Evolutionary conservation across 2,888 invertebrate genomes (phyloP).

Genomic region (Cordilura impudica): DNA sequence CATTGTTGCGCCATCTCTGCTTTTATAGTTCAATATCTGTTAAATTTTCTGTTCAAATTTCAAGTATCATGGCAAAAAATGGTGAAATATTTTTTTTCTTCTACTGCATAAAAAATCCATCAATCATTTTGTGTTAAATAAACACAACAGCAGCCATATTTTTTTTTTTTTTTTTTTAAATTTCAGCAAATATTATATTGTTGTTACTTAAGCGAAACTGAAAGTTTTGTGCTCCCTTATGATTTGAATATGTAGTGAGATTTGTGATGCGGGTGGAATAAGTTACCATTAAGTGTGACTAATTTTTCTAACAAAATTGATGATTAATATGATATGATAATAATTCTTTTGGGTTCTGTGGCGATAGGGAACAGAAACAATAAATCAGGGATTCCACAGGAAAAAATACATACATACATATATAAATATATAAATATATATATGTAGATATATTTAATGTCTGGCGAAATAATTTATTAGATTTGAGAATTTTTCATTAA

Average conservation of each 20-base stretch:
- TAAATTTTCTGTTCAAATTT: conserved; percentile 27
- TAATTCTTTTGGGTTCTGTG: neutral
- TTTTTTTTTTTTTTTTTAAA: conserved; percentile 23
- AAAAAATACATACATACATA: neutral
- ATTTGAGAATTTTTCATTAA: no score
- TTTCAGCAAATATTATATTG: conserved; percentile 48
- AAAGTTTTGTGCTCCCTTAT: conserved; percentile 23
- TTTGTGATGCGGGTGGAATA: conserved; percentile 30
- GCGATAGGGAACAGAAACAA: neutral
- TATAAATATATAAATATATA: no score
- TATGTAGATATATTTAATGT: no score
- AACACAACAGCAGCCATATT: conserved; percentile 50
- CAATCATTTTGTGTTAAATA: conserved; percentile 56
- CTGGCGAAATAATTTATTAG: no score
- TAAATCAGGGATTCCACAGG: neutral
- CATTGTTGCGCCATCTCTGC: conserved; percentile 38
- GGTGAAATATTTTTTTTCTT: neutral
- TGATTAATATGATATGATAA: conserved; percentile 21
- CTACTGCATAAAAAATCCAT: conserved; percentile 47
- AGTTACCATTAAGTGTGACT: conserved; percentile 57
- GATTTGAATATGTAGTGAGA: conserved; percentile 43
- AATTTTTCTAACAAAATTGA: conserved; percentile 32
- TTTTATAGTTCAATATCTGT: neutral
- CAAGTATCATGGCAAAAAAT: conserved; percentile 3
- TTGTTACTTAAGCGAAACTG: conserved; percentile 27